Base-by-base conservation (phyloP, 1,140 invertebrate species). In the honey bee (Apis mellifera) region DNA sequence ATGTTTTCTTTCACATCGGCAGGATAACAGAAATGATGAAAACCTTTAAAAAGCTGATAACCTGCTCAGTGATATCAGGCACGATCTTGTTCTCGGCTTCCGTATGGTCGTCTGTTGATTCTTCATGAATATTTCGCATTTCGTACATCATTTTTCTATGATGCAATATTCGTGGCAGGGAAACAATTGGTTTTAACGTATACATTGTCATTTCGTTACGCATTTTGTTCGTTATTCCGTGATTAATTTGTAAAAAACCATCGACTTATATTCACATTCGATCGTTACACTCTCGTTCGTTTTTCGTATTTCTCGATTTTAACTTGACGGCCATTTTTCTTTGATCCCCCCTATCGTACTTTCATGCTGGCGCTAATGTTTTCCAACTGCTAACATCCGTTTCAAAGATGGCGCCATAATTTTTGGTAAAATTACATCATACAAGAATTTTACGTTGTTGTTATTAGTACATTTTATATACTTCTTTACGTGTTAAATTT, bases 41-140 rank as follows among this genome's bases (percentile, higher is more conserved):
- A 96, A 96, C 96, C 96, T 96, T 95, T 91, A 96, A 94, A 95
- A 96, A 95, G 92, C 95, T 95, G 92, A 95, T 95, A 96, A 96
- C 96, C 95, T 96, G 95, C 91, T 95, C 94, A 93, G 93, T 94
- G 90, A 96, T 95, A 94, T 95, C 94, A 85, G 95, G 92, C 92
- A 91, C 89, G 83, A 90, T 90, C 77, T 94, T 94, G 86, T 90
- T 93, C 89, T 93, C 90, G 77, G 92, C 89, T 73, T 71, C 85
- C 88, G 93, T 89, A 91, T 91, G 89, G 90, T 93, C 89, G 91
- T 92, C 90, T 73, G 83, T 82, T 83, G 84, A 84, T 85, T 83
- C 87, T 77, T 84, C 90, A 83, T 95, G 95, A 88, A 95, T 95
- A 93, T 95, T 96, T 94, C 95, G 95, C 91, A 96, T 92, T 86